Conservation (phyloP, 2,888 invertebrate genomes). For the Temnothorax ravouxi region DNA sequence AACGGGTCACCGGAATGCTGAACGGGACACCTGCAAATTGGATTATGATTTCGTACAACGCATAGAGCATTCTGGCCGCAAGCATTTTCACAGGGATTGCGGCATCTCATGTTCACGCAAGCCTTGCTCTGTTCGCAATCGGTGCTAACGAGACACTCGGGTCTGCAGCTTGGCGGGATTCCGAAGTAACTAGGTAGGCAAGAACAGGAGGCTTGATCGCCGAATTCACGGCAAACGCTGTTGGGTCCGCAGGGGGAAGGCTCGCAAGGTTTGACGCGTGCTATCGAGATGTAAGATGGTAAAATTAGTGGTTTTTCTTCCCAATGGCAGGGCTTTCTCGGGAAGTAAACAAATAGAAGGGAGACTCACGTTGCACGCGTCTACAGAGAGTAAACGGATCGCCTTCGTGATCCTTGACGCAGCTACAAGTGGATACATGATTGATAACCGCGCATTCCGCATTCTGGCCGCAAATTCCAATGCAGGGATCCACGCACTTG, state of each 20-base stretch:
- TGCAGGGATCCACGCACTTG: conserved; percentile 94
- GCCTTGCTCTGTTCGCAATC: conserved; percentile 88
- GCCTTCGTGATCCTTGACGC: conserved; percentile 87
- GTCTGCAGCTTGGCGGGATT: conserved; percentile 87
- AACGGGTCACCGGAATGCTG: conserved; percentile 88
- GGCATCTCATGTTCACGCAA: conserved; percentile 88
- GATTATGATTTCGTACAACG: conserved; percentile 88
- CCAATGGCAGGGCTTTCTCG: background rate
- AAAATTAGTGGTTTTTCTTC: conserved; percentile 32
- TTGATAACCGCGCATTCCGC: conserved; percentile 93
- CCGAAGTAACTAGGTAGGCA: conserved; percentile 87
- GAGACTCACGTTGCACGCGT: conserved; percentile 81
- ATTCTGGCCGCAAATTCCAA: conserved; percentile 92
- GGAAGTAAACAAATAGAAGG: background rate
- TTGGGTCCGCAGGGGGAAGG: conserved; percentile 87
- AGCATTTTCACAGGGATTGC: conserved; percentile 88
- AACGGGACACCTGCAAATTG: conserved; percentile 88
- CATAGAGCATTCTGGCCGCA: conserved; percentile 88
- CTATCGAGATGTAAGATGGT: conserved; percentile 59
- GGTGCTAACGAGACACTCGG: conserved; percentile 87
- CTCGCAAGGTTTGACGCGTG: conserved; percentile 83
- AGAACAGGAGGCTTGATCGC: conserved; percentile 87
- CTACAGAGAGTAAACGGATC: conserved; percentile 88
- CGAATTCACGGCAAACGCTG: conserved; percentile 87
- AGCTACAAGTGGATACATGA: conserved; percentile 89